Evolutionary conservation across 2,797 vertebrate genomes (phyloP).

Genomic region (Strix occidentalis): DNA sequence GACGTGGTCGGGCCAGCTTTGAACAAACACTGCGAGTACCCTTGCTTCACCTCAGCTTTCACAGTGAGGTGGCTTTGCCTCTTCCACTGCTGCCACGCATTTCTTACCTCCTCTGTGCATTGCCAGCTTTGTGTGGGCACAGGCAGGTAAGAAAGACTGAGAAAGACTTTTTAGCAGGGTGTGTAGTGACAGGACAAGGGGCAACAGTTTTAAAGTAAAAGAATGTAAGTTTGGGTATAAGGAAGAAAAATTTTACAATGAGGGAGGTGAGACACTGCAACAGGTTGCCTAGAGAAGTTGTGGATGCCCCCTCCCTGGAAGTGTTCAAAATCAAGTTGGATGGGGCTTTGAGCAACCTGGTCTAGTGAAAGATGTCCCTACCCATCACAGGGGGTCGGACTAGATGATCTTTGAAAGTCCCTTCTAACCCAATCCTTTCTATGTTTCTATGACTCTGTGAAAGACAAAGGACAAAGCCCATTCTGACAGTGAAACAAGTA

Average conservation of each 20-base stretch:
- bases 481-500: neutral
- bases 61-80: neutral
- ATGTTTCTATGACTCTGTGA: neutral
- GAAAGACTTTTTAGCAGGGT: neutral
- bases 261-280: neutral
- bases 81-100: rapidly evolving
- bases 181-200: neutral
- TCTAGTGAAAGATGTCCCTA: neutral
- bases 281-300: neutral
- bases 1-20: neutral
- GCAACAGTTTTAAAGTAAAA: neutral
- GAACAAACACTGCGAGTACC: neutral
- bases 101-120: neutral
- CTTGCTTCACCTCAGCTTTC: neutral
- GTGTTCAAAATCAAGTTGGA: neutral
- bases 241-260: neutral
- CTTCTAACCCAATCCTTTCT: neutral
- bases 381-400: neutral
- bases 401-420: neutral
- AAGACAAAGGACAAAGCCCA: neutral
- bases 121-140: neutral
- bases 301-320: neutral
- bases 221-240: neutral
- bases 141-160: neutral
- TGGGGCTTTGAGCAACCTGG: neutral